These are phyloP conservation scores for Eurypyga helias DNA, from an alignment of 2,113 vertebrate species.

Conservation along the genomic window DNA sequence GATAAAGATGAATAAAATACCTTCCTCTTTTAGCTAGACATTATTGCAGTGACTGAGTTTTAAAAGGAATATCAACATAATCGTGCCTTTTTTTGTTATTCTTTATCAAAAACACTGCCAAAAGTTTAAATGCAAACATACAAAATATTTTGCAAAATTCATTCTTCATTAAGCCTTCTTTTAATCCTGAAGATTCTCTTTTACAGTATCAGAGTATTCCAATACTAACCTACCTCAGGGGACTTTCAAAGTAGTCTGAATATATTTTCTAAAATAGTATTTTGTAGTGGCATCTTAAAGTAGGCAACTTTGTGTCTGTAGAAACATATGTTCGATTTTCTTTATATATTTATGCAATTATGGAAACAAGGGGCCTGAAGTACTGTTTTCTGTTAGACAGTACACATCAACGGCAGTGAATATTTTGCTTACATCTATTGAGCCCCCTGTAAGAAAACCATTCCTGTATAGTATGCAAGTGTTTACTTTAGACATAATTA, in stretches of 20 bases:
- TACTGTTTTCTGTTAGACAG: conserved; percentile 64
- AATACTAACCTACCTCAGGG: conserved; percentile 64
- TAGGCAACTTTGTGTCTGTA: conserved; percentile 31
- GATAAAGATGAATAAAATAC: conserved; percentile 42
- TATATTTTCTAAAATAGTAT: conserved; percentile 64
- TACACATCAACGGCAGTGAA: conserved; percentile 75
- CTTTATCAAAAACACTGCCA: conserved; percentile 50
- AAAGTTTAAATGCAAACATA: conserved; percentile 56
- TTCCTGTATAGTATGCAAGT: conserved; percentile 75
- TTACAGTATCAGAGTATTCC: conserved; percentile 54
- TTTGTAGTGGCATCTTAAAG: conserved; percentile 70
- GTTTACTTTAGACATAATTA: conserved; percentile 42
- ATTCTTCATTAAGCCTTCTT: conserved; percentile 33
- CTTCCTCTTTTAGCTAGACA: conserved; percentile 26
- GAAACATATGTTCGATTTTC: conserved; percentile 64
- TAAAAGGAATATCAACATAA: conserved; percentile 41
- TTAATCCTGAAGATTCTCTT: conserved; percentile 67
- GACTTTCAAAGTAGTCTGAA: conserved; percentile 54
- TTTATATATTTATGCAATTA: conserved; percentile 56
- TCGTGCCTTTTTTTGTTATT: conserved; percentile 20
- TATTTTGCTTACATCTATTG: conserved; percentile 74
- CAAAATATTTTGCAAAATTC: conserved; percentile 53
- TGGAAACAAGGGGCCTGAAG: conserved; percentile 60
- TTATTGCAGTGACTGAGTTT: conserved; percentile 59
- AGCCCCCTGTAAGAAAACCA: conserved; percentile 60